Base-by-base conservation (phyloP, 2,113 vertebrate species). In the Xyliphius kryptos region DNA sequence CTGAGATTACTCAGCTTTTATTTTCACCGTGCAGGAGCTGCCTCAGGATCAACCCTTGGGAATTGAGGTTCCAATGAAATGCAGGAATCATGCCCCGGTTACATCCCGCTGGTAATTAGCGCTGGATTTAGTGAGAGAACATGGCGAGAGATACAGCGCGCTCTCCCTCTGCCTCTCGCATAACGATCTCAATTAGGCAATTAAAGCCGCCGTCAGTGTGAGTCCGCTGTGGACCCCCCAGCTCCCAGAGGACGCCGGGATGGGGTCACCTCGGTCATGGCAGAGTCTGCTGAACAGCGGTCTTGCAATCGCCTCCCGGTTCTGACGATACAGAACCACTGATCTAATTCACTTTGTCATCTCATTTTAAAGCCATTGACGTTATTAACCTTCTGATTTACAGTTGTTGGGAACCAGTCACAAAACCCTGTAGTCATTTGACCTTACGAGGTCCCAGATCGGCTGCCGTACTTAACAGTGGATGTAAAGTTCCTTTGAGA, bases 171-270 rank as follows among this genome's bases (percentile, higher is more conserved):
- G 46, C n/a, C 26, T 74, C 40, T 13, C 69, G 57, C 49, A 74
- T 71, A 71, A 71, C 55, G 40, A 71, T 50, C 59, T 70, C 56
- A 74, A 70, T 70, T 70, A 74, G 56, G 64, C 68, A 71, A 74
- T 74, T 70, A 74, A 70, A 65, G 60, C 14, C 41, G 11, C 44
- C 49, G 51, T 41, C 50, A 19, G 38, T 2, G 41, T 19, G 32
- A 62, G 40, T 67, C 61, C 59, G 69, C 57, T 14, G 51, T 11
- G 17, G 49, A 66, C 41, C 32, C 40, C 17, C 46, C 22, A 12
- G 38, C 63, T 66, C 43, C 12, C 47, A 4, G 56, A 52, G 53
- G 51, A 37, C 13, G 16, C 11, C 21, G 10, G 48, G 70, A 68
- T 15, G 37, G 36, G 49, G 16, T 36, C 65, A 60, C 16, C 40